phyloP scores from a whole-genome alignment of 2,113 vertebrate genomes.

The Hemichromis elongatus region DNA sequence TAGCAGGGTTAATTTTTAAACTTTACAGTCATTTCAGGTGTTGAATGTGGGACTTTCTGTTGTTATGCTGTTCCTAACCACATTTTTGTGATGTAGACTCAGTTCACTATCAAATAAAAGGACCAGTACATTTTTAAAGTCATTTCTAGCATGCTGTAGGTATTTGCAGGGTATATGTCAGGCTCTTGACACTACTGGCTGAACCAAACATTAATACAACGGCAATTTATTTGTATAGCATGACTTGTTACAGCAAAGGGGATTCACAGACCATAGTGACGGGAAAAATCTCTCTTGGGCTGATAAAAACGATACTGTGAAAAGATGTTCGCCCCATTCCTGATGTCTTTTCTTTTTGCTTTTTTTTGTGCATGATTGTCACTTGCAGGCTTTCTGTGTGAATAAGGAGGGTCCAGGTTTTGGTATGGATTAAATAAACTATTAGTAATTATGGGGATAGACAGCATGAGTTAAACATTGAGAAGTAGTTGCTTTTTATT shows the following conservation, averaged over 20 bases:
- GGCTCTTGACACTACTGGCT: not conserved
- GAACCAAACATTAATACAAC: not conserved
- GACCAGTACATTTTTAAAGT: not conserved
- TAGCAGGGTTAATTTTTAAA: not conserved
- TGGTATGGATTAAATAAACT: not conserved
- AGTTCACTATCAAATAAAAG: not conserved
- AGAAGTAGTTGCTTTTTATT: not conserved
- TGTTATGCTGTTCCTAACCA: not conserved
- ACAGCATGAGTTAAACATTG: not conserved
- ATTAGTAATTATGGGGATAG: not conserved
- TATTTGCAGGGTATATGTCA: not conserved
- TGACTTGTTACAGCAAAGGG: not conserved
- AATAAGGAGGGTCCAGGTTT: not conserved
- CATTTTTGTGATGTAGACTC: not conserved
- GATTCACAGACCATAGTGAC: not conserved
- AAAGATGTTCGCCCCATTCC: rapidly evolving
- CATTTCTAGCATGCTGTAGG: rapidly evolving
- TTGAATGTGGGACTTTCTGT: not conserved
- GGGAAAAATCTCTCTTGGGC: not conserved
- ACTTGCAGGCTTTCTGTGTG: not conserved
- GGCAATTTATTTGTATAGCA: not conserved
- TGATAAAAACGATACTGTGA: not conserved
- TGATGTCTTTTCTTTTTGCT: not conserved
- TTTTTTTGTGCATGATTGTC: not conserved
- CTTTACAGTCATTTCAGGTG: not conserved